Percentiles rank a stretch among this genome's conserved stretches.
Evolutionary conservation across 2,888 invertebrate genomes (phyloP).

Genomic region (Byasa hedistus): DNA sequence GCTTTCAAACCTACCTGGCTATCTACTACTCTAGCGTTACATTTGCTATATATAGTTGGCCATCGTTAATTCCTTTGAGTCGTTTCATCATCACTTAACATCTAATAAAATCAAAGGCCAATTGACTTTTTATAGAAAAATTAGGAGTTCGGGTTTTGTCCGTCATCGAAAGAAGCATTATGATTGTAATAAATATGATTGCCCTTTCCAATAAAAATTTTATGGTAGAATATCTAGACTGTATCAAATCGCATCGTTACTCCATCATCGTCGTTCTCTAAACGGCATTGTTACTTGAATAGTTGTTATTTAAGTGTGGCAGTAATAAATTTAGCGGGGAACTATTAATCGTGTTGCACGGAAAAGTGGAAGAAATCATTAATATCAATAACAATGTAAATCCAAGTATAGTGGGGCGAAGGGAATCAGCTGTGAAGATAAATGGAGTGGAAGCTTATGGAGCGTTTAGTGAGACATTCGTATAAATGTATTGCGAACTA

Average conservation of each 20-base stretch:
- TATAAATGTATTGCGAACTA: conserved; percentile 21
- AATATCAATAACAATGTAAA: conserved; percentile 44
- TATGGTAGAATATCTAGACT: too few species aligned
- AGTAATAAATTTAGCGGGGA: conserved; percentile 29
- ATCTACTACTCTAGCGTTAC: too few species aligned
- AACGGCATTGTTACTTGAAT: background rate
- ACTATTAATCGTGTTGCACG: conserved; percentile 35
- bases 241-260: background rate
- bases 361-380: conserved; percentile 44
- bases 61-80: too few species aligned
- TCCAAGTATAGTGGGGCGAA: conserved; percentile 31
- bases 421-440: conserved; percentile 24
- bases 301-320: conserved; percentile 8
- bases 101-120: too few species aligned
- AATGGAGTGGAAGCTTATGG: conserved; percentile 20
- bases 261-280: background rate
- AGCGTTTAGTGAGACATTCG: background rate
- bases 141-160: too few species aligned
- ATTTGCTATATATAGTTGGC: too few species aligned
- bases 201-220: too few species aligned
- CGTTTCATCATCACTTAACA: too few species aligned
- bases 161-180: too few species aligned
- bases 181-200: too few species aligned
- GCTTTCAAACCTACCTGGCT: too few species aligned
- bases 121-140: too few species aligned